Evolutionary conservation across 23 tunicate species (phyloP), one percentile per base, ranked within the genome.

Genomic region (Halocynthia roretzi): DNA sequence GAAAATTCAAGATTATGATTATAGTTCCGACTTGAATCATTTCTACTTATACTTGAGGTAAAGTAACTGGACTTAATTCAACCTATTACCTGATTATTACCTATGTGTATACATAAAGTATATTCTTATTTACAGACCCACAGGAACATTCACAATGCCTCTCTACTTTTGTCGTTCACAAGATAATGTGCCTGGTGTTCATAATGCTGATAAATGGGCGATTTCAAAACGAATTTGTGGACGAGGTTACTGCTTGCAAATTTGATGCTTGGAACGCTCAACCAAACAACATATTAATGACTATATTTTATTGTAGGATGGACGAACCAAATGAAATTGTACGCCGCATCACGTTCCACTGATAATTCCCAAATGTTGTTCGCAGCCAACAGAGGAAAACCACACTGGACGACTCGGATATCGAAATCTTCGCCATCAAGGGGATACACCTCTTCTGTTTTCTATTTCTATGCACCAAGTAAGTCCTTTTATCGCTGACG

Each of bases 391-490:
- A 67, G 84, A 7, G 86, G 84, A 51, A 57, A 53, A 67, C 63
- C 71, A 7, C 83, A 81, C 5, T 87, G 86, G 84, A 83, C 83
- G 0, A 78, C 83, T 11, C 82, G 82, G 7, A 64, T 88, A 6
- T 71, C 84, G 7, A 78, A 78, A 21, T 9, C 11, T 6, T n/a
- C 12, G 0, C 86, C 87, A 6, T 82, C 81, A 44, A 76, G 84
- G 67, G 95, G 95, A 12, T 88, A 88, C 67, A 56, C 54, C 0
- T 54, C 49, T 12, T 53, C 81, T 2, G 63, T 58, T 5, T 83
- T 82, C 80, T 71, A 71, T 56, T 68, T 88, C 31, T 88, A 71
- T 57, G 84, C 78, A 21, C 95, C 87, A 51, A 78, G 95, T 88
- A 78, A 77, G 93, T 56, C 31, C 2, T 10, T 7, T 31, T 31